Conservation (phyloP, 1,140 invertebrate species). For the Cotesia chilonis region DNA sequence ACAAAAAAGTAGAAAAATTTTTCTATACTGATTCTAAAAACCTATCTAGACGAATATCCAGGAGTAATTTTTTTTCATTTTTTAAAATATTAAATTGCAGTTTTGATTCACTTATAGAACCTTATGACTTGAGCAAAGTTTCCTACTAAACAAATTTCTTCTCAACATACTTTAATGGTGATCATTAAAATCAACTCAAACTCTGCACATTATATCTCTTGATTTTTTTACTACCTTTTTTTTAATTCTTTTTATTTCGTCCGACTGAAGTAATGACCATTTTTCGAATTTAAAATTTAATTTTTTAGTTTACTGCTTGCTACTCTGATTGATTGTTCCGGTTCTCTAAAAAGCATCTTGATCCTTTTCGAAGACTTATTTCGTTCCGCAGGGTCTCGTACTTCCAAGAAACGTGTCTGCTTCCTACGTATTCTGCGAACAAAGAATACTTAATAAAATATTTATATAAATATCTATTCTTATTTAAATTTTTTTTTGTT, state of each 20-base stretch:
- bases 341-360: conserved; percentile 3
- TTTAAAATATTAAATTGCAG: conserved; percentile 7
- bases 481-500: conserved; percentile 3
- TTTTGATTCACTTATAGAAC: no score
- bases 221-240: neutral
- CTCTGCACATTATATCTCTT: neutral
- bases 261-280: neutral
- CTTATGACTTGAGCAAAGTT: neutral
- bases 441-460: neutral
- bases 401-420: neutral
- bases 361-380: conserved; percentile 2
- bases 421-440: conserved; percentile 1
- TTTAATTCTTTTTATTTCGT: neutral
- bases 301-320: neutral
- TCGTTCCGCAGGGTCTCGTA: neutral
- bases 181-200: neutral
- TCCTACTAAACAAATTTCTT: neutral
- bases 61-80: neutral
- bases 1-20: neutral
- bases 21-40: no score
- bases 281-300: neutral
- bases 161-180: neutral
- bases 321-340: neutral
- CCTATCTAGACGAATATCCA: no score
- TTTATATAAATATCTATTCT: neutral